phyloP scores from a whole-genome alignment of 2,113 vertebrate species.

The Oriolus oriolus region DNA sequence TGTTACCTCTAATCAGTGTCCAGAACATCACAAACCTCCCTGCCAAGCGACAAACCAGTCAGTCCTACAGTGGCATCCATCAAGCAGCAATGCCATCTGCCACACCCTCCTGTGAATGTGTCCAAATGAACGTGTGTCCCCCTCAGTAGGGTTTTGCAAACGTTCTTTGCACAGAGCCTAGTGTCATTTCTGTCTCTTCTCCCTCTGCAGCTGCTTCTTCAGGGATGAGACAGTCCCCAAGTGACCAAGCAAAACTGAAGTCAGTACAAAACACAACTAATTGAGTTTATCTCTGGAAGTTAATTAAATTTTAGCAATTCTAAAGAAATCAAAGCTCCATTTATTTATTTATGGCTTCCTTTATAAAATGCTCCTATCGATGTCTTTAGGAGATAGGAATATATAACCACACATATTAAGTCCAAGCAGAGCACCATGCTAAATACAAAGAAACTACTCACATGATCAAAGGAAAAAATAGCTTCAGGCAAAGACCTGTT shows the following conservation, averaged over 20 bases:
- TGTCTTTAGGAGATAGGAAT: not conserved
- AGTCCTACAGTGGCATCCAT: not conserved
- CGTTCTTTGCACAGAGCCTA: not conserved
- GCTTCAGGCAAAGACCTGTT: slow-evolving; percentile 27
- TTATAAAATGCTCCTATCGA: not conserved
- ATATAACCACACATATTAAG: slow-evolving; percentile 6
- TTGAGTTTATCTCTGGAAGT: slow-evolving; percentile 30
- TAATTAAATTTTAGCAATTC: slow-evolving; percentile 54
- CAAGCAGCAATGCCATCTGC: not conserved
- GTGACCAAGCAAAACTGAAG: not conserved
- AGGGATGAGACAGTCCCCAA: not conserved
- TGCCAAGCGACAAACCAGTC: not conserved
- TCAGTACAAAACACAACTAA: not conserved
- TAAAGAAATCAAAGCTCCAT: slow-evolving; percentile 34
- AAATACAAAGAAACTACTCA: slow-evolving; percentile 3
- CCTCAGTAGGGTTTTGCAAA: not conserved
- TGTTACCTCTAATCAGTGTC: slow-evolving; percentile 1
- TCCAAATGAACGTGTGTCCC: not conserved
- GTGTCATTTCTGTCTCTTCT: not conserved
- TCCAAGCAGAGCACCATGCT: not conserved
- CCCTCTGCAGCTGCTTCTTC: not conserved
- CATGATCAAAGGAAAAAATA: not conserved
- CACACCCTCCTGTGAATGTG: not conserved
- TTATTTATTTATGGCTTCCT: slow-evolving; percentile 44
- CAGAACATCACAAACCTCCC: slow-evolving; percentile 9